Base-by-base conservation (phyloP, 1,140 invertebrate species). In the Drosophila orosa region DNA sequence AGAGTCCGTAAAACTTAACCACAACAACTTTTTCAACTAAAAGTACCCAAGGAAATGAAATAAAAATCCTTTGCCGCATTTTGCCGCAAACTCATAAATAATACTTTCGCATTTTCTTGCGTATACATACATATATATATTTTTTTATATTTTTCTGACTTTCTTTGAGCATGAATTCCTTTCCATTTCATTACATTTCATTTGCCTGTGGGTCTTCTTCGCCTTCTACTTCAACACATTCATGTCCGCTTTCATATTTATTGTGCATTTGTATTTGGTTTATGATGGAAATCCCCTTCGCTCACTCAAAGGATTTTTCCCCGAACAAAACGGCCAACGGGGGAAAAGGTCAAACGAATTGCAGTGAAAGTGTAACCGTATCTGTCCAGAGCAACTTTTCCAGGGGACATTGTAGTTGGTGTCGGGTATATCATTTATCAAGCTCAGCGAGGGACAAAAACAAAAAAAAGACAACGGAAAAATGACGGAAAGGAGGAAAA, bases 361-460 rank as follows among this genome's bases (percentile, higher is more conserved):
- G 54, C 74, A 79, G 79, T 67, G 79, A 78, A 78, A 87, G 75
- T 89, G 65, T 52, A 60, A 54, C 65, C 66, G 42, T 72, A 58
- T 72, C 68, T 72, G 84, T 84, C 75, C 76, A 47, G 84, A 50
- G 56, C 75, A 77, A 77, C 22, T 69, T 77, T 47, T 19, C 25
- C 35, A 52, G 25, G 58, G 55, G 37, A 63, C 79, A 59, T 47
- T 78, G 56, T 78, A 39, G 54, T 45, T 68, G 56, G 37, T 68
- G 61, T 44, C 63, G 44, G 58, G 19, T 15, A 35, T 87, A 83
- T 89, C 84, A 89, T 89, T 89, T 89, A 89, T 89, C 84, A 89
- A 89, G 84, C 85, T 89, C 84, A 73, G 66, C 54, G 19, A 24
- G 44, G 44, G 44, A 22, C 42, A 24, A 42, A 44, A n/a, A n/a